Base-by-base conservation (phyloP, 1,140 invertebrate genomes). In the Plectrocnemia conspersa region DNA sequence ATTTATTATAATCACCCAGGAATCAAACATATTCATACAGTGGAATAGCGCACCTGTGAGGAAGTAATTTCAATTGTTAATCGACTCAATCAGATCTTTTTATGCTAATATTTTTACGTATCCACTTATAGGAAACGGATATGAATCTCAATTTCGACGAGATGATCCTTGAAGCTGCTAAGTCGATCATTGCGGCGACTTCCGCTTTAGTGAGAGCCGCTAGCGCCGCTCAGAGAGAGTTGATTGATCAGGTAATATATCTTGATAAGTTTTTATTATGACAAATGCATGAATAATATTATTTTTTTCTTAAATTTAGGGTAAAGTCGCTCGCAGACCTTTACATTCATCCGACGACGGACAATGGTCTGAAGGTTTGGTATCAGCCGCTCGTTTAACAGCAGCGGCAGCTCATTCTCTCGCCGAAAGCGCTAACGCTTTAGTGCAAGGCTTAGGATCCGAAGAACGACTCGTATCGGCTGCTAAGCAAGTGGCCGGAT, bases 21-120 rank as follows among this genome's bases (percentile, higher is more conserved):
- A 94, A 91, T 94, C 93, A 94, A 92, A 97, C 93, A 96, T 97
- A 95, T 96, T 91, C 88, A 84, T 86, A 88, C 74, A 81, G 85
- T 75, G 78, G 64, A 68, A 62, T 13, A 59, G 45, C 15, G 23
- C 22, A 47, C 1, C 52, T 9, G 15, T n/a, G 27, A 25, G 15
- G 35, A 33, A 25, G 23, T 24, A 18, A 13, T n/a, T n/a, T n/a
- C n/a, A n/a, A n/a, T n/a, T n/a, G n/a, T n/a, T n/a, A n/a, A n/a
- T n/a, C n/a, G n/a, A n/a, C n/a, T n/a, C n/a, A n/a, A n/a, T n/a
- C n/a, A n/a, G n/a, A 3, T 23, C n/a, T 19, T 52, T 23, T 6
- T 3, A 33, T 23, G n/a, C 42, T 11, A 9, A 44, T n/a, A 3
- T n/a, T 16, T 33, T 16, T n/a, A 40, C 22, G 3, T 13, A 19